Percentiles rank a stretch among this genome's conserved stretches.
These are phyloP conservation scores for Conopomorpha cramerella DNA, from an alignment of 1,140 invertebrate genomes.

Conservation along the genomic window DNA sequence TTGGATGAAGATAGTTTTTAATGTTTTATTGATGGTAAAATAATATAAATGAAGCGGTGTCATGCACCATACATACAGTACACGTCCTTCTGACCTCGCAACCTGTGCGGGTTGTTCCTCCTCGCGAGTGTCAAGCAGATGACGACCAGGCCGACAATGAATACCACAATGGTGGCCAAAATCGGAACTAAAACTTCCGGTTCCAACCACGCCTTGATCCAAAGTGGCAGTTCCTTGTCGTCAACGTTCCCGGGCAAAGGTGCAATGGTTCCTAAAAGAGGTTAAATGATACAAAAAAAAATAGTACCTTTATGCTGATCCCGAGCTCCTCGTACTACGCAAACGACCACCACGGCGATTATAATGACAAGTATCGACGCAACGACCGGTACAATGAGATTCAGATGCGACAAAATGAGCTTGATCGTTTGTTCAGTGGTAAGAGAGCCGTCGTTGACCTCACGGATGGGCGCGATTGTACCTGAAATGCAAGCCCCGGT, in stretches of 20 bases:
- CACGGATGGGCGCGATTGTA: slow-evolving; percentile 89
- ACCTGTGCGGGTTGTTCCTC: slow-evolving; percentile 76
- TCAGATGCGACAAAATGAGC: slow-evolving; percentile 84
- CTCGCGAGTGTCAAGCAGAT: slow-evolving; percentile 84
- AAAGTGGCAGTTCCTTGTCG: slow-evolving; percentile 69
- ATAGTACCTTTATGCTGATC: slow-evolving; percentile 79
- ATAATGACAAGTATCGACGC: slow-evolving; percentile 90
- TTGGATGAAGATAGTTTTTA: too few species aligned
- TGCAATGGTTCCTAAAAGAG: slow-evolving; percentile 74
- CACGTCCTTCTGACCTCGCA: slow-evolving; percentile 75
- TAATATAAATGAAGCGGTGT: slow-evolving; percentile 45
- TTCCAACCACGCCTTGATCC: slow-evolving; percentile 85
- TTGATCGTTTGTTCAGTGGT: slow-evolving; percentile 79
- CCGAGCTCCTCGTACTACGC: slow-evolving; percentile 81
- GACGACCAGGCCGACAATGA: slow-evolving; percentile 86
- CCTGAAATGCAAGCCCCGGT: slow-evolving; percentile 74
- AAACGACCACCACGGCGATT: slow-evolving; percentile 88
- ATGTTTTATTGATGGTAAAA: too few species aligned
- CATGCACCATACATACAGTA: slow-evolving; percentile 66
- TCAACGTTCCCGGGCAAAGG: slow-evolving; percentile 70
- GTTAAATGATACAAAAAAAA: slow-evolving; percentile 14
- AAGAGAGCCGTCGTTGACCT: slow-evolving; percentile 71
- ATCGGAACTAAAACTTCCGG: slow-evolving; percentile 85
- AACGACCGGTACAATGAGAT: slow-evolving; percentile 92
- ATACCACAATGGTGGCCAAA: slow-evolving; percentile 81